Evolutionary conservation across 2,797 vertebrate species (phyloP).

Genomic region (Eidolon dupreanum): DNA sequence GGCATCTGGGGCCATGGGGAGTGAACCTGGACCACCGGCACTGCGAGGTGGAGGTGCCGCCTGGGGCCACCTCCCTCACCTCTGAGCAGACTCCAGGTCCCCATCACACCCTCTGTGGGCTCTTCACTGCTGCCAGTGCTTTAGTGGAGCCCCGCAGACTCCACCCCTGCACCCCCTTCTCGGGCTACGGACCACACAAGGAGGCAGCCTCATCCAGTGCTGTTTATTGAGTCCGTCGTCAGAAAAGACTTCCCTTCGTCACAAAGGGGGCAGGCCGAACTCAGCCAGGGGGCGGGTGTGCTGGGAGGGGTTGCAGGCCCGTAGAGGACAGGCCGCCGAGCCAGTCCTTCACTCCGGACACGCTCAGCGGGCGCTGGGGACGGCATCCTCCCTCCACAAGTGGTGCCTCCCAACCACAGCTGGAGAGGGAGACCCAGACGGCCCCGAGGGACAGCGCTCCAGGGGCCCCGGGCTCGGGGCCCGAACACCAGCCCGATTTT

Average conservation of each 20-base stretch:
- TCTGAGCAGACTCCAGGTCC: neutral
- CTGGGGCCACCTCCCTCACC: neutral
- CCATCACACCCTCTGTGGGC: neutral
- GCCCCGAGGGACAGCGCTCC: neutral
- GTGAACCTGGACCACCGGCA: neutral
- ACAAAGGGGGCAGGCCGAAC: neutral
- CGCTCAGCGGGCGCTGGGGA: neutral
- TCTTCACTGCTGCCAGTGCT: neutral
- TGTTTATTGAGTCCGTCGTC: conserved; percentile 67
- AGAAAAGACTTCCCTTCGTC: neutral
- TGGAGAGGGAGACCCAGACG: neutral
- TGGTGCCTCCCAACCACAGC: neutral
- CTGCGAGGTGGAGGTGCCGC: fast-evolving
- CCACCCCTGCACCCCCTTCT: no score
- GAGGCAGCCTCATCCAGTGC: neutral
- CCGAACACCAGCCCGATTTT: neutral
- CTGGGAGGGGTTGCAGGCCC: neutral
- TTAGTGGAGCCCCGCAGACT: neutral
- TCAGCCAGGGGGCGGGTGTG: fast-evolving
- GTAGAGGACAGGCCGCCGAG: neutral
- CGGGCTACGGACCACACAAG: neutral
- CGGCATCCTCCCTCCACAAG: neutral
- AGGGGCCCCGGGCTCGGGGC: neutral
- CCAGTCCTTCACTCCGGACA: neutral
- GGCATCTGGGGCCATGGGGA: fast-evolving